These are phyloP conservation scores for Calephelis perditalis DNA, from an alignment of 2,888 invertebrate genomes.

Conservation along the genomic window DNA sequence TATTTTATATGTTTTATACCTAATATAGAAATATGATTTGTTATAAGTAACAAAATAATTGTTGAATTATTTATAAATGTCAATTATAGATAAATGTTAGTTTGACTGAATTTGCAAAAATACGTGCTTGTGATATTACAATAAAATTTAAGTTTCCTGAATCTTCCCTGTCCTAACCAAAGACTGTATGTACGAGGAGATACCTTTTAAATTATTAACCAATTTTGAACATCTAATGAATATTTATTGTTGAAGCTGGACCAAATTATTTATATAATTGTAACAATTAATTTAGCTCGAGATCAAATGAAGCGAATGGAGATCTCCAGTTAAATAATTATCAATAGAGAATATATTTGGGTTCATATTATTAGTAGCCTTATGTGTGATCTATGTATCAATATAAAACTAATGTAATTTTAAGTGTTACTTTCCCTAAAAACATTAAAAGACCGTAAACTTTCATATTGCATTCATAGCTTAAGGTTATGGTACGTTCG, in stretches of 20 bases:
- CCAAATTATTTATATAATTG: constrained; percentile 49
- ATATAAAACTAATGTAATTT: constrained; percentile 45
- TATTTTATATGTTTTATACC: constrained; percentile 7
- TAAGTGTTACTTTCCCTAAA: constrained; percentile 46
- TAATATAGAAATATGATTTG: constrained; percentile 10
- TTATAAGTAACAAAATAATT: constrained; percentile 14
- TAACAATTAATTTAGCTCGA: constrained; percentile 4
- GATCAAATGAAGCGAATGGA: background rate
- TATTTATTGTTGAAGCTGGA: constrained; percentile 63
- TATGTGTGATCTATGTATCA: constrained; percentile 52
- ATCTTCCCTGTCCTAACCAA: constrained; percentile 72
- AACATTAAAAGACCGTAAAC: constrained; percentile 59
- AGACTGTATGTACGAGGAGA: constrained; percentile 67
- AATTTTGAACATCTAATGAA: constrained; percentile 31
- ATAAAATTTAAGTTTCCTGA: constrained; percentile 60
- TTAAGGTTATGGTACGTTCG: constrained; percentile 68
- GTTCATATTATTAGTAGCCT: constrained; percentile 45
- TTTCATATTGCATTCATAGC: constrained; percentile 61
- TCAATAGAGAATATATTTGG: constrained; percentile 39
- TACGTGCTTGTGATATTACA: constrained; percentile 72
- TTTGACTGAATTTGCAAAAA: constrained; percentile 40
- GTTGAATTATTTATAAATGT: constrained; percentile 16
- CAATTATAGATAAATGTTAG: constrained; percentile 18
- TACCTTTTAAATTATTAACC: constrained; percentile 49
- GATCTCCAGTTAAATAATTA: constrained; percentile 10